Conservation (phyloP, 2,113 vertebrate species). For the Holacanthus passer region DNA sequence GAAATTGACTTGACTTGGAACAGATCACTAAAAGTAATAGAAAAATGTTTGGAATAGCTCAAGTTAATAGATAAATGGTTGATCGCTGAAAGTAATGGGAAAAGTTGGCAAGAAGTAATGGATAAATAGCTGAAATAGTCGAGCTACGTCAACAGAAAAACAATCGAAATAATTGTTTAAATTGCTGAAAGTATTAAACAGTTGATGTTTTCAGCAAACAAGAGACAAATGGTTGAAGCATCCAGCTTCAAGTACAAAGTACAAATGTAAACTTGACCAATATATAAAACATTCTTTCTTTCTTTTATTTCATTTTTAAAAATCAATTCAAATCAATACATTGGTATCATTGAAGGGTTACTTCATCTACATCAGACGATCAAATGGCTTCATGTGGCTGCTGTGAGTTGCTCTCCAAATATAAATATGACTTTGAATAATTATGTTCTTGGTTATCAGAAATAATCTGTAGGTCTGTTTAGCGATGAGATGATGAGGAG, state of each 20-base stretch:
- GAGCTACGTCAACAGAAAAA: not conserved
- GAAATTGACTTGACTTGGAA: no score
- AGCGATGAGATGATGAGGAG: conserved; percentile 38
- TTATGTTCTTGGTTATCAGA: conserved; percentile 16
- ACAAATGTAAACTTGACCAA: not conserved
- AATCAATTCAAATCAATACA: not conserved
- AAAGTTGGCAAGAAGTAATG: not conserved
- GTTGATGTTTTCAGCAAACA: not conserved
- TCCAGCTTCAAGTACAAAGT: not conserved
- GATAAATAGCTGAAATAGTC: no score
- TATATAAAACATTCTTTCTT: no score
- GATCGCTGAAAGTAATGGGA: not conserved
- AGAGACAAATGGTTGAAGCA: not conserved
- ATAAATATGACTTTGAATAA: conserved; percentile 6
- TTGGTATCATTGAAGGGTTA: not conserved
- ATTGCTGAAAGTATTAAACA: not conserved
- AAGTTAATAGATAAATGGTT: not conserved
- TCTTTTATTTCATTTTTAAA: no score
- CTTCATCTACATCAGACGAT: not conserved
- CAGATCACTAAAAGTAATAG: not conserved
- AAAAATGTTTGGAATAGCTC: not conserved
- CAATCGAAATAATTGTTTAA: not conserved
- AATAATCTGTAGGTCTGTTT: conserved; percentile 13
- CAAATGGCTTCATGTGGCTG: not conserved
- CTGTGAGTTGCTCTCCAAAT: not conserved